phyloP scores from a whole-genome alignment of 2,113 vertebrate species.

The Rhagologus leucostigma region DNA sequence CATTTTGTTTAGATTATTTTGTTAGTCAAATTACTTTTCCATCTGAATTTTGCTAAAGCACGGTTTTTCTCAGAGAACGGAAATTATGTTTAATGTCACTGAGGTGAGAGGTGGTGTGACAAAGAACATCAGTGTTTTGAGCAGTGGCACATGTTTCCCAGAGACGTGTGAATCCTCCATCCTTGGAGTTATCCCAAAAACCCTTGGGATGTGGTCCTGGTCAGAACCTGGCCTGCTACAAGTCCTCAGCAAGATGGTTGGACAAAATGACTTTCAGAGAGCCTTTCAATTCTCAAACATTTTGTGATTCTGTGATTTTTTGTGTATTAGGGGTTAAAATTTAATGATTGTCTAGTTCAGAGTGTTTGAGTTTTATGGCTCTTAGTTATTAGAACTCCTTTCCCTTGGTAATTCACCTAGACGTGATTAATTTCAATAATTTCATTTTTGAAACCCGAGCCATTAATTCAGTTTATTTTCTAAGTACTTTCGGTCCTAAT shows the following conservation, averaged over 20 bases:
- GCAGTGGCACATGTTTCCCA: fast-evolving
- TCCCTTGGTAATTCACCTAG: neutral
- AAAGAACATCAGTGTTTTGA: neutral
- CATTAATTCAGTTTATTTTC: neutral
- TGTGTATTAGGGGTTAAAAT: neutral
- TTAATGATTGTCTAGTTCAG: neutral
- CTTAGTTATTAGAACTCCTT: neutral
- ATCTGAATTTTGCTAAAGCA: neutral
- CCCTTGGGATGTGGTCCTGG: fast-evolving
- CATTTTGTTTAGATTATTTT: neutral
- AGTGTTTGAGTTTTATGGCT: neutral
- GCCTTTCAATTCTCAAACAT: neutral
- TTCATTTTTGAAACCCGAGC: neutral
- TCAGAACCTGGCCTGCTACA: neutral
- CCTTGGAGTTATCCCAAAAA: neutral
- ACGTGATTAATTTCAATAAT: neutral
- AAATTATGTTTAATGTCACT: neutral
- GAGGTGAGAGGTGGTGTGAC: neutral
- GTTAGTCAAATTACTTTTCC: neutral
- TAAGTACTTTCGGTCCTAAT: neutral
- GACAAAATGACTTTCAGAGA: neutral
- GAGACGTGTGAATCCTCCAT: too few species aligned
- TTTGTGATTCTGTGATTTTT: neutral
- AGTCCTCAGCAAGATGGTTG: neutral
- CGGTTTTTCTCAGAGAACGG: neutral